Conservation (phyloP, 2,888 invertebrate species). For the Ceraclea dissimilis region DNA sequence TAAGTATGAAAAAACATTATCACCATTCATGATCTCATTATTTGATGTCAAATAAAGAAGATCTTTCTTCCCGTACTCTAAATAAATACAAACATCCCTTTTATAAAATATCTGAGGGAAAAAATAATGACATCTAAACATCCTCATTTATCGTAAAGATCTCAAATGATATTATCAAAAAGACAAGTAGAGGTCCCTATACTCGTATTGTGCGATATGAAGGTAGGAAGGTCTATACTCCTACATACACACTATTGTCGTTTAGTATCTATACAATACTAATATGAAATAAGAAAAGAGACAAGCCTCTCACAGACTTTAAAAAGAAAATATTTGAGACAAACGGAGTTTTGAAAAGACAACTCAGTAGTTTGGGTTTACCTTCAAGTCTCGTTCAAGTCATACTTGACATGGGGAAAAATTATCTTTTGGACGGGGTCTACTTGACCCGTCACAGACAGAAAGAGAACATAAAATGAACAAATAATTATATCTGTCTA, state of each 20-base stretch:
- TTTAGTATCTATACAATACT: too few relatives aligned
- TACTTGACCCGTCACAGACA: not conserved
- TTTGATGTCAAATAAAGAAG: conserved; percentile 5
- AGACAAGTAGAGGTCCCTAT: not conserved
- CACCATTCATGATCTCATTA: conserved; percentile 5
- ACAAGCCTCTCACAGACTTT: conserved; percentile 1
- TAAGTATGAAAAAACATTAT: not conserved
- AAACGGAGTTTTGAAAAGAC: conserved; percentile 11
- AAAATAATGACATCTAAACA: conserved; percentile 21
- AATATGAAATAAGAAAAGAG: not conserved
- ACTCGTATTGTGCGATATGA: too few relatives aligned
- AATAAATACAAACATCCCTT: not conserved
- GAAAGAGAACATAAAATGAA: not conserved
- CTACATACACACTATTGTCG: too few relatives aligned
- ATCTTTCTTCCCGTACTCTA: not conserved
- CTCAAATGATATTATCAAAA: conserved; percentile 18
- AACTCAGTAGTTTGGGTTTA: conserved; percentile 1
- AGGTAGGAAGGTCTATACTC: too few relatives aligned
- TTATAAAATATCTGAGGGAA: not conserved
- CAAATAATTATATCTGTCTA: too few relatives aligned
- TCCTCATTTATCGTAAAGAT: conserved; percentile 19
- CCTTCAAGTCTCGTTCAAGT: not conserved
- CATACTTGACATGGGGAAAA: not conserved
- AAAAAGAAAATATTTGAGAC: conserved; percentile 4
- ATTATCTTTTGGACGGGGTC: not conserved